Evolutionary conservation across 2,113 vertebrate genomes (phyloP).

Genomic region (Tylochromis polylepis): DNA sequence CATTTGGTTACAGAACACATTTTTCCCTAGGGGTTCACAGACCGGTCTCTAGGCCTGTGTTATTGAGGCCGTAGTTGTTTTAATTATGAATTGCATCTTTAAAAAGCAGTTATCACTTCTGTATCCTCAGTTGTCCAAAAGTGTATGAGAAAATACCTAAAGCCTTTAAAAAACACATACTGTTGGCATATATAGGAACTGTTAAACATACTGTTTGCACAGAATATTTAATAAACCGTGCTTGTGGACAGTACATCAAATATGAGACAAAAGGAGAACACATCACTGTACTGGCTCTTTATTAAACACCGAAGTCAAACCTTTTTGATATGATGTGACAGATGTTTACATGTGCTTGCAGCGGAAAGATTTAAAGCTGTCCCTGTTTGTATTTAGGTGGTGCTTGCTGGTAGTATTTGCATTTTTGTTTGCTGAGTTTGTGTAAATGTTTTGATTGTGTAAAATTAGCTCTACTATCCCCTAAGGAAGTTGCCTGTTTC

Average conservation of each 20-base stretch:
- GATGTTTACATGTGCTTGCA: not conserved
- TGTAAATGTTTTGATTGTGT: constrained; percentile 5
- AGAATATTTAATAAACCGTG: not conserved
- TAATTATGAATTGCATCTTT: not conserved
- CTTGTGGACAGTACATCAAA: not conserved
- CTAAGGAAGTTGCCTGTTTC: not conserved
- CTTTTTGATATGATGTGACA: not conserved
- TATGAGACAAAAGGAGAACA: not conserved
- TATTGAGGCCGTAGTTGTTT: not conserved
- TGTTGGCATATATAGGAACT: not conserved
- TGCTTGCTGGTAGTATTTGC: not conserved
- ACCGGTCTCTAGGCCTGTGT: not conserved
- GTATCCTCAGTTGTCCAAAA: not conserved
- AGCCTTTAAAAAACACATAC: too few species aligned
- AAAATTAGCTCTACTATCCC: not conserved
- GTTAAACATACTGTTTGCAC: not conserved
- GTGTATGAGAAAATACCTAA: not conserved
- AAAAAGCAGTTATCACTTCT: not conserved
- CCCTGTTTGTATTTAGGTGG: not conserved
- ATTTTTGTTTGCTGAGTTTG: not conserved
- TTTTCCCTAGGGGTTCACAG: not conserved
- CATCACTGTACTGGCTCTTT: not conserved
- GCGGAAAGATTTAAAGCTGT: not conserved
- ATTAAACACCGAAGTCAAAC: not conserved
- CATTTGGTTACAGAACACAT: not conserved